Evolutionary conservation across 2,888 invertebrate genomes (phyloP).

Genomic region (Nasonia oneida): DNA sequence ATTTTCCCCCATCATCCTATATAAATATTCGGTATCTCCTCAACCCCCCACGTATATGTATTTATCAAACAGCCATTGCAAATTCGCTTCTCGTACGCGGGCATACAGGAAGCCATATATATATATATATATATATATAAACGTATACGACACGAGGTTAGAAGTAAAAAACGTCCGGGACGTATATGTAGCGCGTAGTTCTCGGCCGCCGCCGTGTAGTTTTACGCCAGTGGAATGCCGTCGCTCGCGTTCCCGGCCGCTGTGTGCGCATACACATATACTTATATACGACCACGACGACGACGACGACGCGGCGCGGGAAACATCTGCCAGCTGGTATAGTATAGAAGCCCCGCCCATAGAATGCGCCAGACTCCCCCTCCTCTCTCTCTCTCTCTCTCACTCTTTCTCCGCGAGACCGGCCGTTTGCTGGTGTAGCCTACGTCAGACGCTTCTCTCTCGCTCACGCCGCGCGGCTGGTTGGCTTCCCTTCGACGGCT

Average conservation of each 20-base stretch:
- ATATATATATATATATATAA: too few species aligned
- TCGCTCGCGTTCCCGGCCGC: neutral
- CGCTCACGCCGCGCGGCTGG: neutral
- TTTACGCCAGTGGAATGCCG: constrained; percentile 41
- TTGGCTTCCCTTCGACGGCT: constrained; percentile 9
- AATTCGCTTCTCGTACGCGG: neutral
- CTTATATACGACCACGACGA: too few species aligned
- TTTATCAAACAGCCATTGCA: neutral
- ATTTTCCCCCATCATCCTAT: neutral
- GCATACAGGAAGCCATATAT: too few species aligned
- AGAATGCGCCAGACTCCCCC: constrained; percentile 54
- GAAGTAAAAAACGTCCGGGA: neutral
- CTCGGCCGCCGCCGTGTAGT: constrained; percentile 43
- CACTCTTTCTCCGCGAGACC: constrained; percentile 29
- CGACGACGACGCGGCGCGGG: constrained; percentile 50
- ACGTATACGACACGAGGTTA: neutral
- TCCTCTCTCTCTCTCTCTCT: neutral
- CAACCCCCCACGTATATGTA: neutral
- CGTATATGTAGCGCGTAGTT: neutral
- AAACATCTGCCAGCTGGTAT: constrained; percentile 63
- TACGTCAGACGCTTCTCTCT: constrained; percentile 10
- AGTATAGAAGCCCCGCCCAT: constrained; percentile 56
- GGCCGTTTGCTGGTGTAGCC: neutral
- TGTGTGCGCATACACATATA: neutral
- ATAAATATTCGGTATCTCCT: neutral